Conservation (phyloP, 2,113 vertebrate genomes). For the Oryzias celebensis region DNA sequence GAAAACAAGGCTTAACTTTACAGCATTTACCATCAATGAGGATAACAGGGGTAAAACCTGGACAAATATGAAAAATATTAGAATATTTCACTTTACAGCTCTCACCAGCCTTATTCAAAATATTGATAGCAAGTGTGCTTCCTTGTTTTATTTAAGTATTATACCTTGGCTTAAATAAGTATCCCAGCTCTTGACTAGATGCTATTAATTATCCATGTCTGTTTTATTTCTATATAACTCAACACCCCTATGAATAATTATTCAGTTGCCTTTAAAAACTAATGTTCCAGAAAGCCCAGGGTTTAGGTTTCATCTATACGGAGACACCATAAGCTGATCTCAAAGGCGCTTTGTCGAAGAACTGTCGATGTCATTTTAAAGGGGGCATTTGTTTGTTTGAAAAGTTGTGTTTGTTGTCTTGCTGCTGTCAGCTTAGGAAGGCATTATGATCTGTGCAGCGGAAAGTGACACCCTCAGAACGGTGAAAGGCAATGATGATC, state of each 20-base stretch:
- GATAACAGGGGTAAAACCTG: too few species aligned
- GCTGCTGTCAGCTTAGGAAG: not conserved
- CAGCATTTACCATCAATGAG: too few species aligned
- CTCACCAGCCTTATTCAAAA: conserved; percentile 19
- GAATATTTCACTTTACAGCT: not conserved
- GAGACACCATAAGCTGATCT: conserved; percentile 13
- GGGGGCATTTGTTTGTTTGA: not conserved
- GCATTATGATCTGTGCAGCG: not conserved
- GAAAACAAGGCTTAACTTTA: too few species aligned
- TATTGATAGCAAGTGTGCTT: conserved; percentile 44
- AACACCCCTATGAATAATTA: conserved; percentile 53
- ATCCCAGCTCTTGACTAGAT: conserved; percentile 48
- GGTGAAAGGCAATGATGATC: conserved; percentile 3
- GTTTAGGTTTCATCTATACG: conserved; percentile 39
- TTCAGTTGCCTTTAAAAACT: conserved; percentile 38
- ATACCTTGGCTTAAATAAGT: conserved; percentile 61
- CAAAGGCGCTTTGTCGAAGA: conserved; percentile 22
- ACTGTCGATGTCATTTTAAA: not conserved
- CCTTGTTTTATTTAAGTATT: conserved; percentile 59
- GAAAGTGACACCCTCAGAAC: not conserved
- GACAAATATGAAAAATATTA: too few species aligned
- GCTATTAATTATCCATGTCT: conserved; percentile 67
- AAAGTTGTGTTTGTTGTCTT: not conserved
- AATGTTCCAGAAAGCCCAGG: conserved; percentile 39
- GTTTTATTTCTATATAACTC: conserved; percentile 63